These are phyloP conservation scores for Nixonia krombeini DNA, from an alignment of 1,140 invertebrate genomes.

Conservation along the genomic window DNA sequence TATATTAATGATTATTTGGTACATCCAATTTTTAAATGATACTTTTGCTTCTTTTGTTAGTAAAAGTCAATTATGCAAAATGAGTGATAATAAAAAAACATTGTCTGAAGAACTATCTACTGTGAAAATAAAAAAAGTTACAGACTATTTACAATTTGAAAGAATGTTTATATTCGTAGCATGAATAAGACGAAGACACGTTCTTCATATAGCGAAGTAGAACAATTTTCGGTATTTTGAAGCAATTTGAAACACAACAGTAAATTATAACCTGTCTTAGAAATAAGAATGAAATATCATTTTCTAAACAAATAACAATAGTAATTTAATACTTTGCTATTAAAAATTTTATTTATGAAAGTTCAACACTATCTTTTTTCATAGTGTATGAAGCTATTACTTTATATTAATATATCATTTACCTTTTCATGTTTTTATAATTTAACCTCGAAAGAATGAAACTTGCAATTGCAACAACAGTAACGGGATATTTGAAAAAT, in stretches of 20 bases:
- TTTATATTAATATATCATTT: neutral
- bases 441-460: slow-evolving; percentile 5
- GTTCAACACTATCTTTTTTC: no score
- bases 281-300: neutral
- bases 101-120: neutral
- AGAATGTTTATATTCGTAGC: slow-evolving; percentile 16
- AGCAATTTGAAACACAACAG: neutral
- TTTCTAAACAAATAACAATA: neutral
- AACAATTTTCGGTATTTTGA: slow-evolving; percentile 27
- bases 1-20: no score
- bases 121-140: slow-evolving; percentile 9
- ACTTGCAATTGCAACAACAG: slow-evolving; percentile 4
- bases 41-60: neutral
- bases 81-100: neutral
- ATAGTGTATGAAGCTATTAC: no score
- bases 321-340: no score
- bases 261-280: neutral
- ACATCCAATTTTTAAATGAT: neutral
- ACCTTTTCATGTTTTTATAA: no score
- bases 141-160: slow-evolving; percentile 1
- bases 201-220: neutral
- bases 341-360: no score
- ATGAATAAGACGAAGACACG: slow-evolving; percentile 24
- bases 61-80: slow-evolving; percentile 15
- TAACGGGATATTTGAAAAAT: slow-evolving; percentile 22